Base-by-base conservation (phyloP, 2,888 invertebrate species). In the Cerastoderma edule region DNA sequence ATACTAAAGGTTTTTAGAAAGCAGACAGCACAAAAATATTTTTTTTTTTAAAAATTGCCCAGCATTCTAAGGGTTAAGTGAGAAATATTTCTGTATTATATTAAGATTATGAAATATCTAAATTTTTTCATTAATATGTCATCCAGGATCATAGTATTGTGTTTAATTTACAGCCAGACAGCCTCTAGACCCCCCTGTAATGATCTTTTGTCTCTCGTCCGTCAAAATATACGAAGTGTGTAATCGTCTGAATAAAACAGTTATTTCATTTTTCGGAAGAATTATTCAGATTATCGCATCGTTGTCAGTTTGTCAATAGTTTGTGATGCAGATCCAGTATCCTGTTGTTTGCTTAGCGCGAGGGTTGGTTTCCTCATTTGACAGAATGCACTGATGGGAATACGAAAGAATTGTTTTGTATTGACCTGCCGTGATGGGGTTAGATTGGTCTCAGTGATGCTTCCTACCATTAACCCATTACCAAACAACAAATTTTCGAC, bases 291-390 rank as follows among this genome's bases (percentile, higher is more conserved):
- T 66, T 33, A 66, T 66, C 30, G 22, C 48, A 50, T 48, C 32
- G 30, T 53, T 66, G 66, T 32, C 50, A 50, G 66, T 35, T 66
- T 66, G 53, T 66, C 66, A 50, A 65, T 66, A 53, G 22, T 33
- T 19, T 2, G 33, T 33, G 66, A 50, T 66, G 66, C 32, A 39
- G 22, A 39, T 35, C 39, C 39, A 39, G 60, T 60, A 22, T 60
- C 22, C 39, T n/a, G 8, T 33, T n/a, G n/a, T n/a, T n/a, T n/a
- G n/a, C n/a, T n/a, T n/a, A n/a, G n/a, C n/a, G n/a, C n/a, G n/a
- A n/a, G n/a, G 50, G n/a, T 50, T 50, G n/a, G 50, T 50, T 5
- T n/a, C 19, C 50, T 5, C 6, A 22, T 50, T 50, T 66, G 66
- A 66, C 66, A 66, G 66, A 30, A 32, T 53, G 30, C 33, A 19